phyloP scores from a whole-genome alignment of 1,140 invertebrate species.

The Aphaenogaster floridana region DNA sequence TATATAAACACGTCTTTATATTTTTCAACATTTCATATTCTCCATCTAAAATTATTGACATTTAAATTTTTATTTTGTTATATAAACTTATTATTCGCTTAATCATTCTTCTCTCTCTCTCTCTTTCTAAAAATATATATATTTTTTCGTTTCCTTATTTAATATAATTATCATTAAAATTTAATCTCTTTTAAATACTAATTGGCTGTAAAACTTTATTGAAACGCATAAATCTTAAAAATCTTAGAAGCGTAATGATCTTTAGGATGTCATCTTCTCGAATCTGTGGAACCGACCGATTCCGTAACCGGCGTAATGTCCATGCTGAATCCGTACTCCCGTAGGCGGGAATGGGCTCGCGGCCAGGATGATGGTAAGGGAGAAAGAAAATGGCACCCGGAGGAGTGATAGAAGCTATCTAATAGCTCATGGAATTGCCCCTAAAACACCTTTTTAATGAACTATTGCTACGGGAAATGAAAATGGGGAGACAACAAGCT shows the following conservation, averaged over 20 bases:
- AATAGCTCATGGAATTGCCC: constrained; percentile 90
- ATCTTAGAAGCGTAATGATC: constrained; percentile 45
- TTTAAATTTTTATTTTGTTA: background rate
- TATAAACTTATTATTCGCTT: constrained; percentile 42
- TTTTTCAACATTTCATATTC: background rate
- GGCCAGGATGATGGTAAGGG: constrained; percentile 72
- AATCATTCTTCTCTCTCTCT: background rate
- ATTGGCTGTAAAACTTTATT: background rate
- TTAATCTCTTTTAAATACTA: background rate
- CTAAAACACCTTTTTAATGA: constrained; percentile 91
- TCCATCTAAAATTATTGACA: background rate
- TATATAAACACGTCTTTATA: background rate
- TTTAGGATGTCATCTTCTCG: constrained; percentile 48
- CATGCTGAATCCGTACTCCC: constrained; percentile 82
- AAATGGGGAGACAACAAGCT: constrained; percentile 86
- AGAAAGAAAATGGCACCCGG: constrained; percentile 87
- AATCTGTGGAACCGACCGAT: constrained; percentile 75
- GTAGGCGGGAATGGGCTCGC: constrained; percentile 70
- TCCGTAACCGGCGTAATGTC: constrained; percentile 83
- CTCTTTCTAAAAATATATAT: background rate
- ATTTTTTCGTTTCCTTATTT: background rate
- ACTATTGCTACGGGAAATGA: constrained; percentile 90
- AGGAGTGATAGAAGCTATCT: constrained; percentile 89
- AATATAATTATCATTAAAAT: constrained; percentile 8
- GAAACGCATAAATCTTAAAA: constrained; percentile 9